Conservation (phyloP, 2,888 invertebrate species). For the Neoaliturus tenellus region DNA sequence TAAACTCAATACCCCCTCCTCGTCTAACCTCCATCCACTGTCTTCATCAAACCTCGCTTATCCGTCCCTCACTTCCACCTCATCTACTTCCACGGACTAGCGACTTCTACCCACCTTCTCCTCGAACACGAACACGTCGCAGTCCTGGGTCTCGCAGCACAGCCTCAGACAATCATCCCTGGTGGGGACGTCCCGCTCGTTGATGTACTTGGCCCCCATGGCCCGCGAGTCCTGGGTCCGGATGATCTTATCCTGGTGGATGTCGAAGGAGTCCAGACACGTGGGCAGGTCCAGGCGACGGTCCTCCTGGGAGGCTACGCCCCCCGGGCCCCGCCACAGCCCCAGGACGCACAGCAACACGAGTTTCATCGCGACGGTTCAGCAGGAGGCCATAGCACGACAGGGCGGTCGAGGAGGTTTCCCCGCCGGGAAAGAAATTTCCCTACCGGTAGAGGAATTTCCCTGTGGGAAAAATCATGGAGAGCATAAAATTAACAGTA, state of each 20-base stretch:
- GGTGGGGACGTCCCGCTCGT: constrained; percentile 88
- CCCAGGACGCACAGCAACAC: background rate
- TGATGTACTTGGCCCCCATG: constrained; percentile 92
- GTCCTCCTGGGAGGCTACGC: constrained; percentile 38
- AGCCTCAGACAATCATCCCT: constrained; percentile 89
- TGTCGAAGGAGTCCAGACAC: constrained; percentile 87
- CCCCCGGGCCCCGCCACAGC: background rate
- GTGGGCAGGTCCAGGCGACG: constrained; percentile 68
- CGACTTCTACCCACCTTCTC: constrained; percentile 81
- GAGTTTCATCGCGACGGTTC: constrained; percentile 3
- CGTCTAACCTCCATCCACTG: background rate
- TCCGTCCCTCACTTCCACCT: background rate
- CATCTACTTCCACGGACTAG: background rate
- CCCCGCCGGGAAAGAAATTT: constrained; percentile 1
- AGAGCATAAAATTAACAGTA: no score
- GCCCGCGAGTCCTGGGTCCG: constrained; percentile 92
- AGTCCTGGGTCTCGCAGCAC: constrained; percentile 91
- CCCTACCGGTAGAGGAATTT: background rate
- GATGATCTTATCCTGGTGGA: constrained; percentile 93
- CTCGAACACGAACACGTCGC: constrained; percentile 95
- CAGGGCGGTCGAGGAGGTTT: background rate
- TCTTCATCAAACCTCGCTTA: background rate
- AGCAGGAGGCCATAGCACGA: constrained; percentile 18
- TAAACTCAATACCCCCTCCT: no score
- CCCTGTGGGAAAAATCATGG: no score